Evolutionary conservation across 2,797 vertebrate genomes (phyloP), one percentile per base, ranked within the genome.

Genomic region (Sebastes trivittatus): DNA sequence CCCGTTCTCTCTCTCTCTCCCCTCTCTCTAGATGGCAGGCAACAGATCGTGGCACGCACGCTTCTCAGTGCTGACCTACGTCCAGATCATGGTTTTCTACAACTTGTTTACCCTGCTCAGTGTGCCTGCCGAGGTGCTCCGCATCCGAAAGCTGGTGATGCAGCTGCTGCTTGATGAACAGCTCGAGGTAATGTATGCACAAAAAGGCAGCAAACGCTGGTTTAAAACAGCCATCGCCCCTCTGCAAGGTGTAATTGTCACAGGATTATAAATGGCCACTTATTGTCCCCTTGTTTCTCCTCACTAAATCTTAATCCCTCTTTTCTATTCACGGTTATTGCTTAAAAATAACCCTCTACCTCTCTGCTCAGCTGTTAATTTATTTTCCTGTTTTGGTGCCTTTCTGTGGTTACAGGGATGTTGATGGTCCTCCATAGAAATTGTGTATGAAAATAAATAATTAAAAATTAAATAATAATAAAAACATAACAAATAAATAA

Each of bases 61-160:
- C 80, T 99, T 96, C 89, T 97, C 98, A 10, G 95, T 98, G 13
- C 91, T 99, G 89, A 98, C 97, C 93, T 99, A 98, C 96, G 96
- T 99, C 91, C 98, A 99, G 95, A 97, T 97, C 86, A 98, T 97
- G 96, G 98, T 99, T 66, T 99, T 99, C 95, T 98, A 99, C 95
- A 99, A 99, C 94, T 95, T 99, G 87, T 99, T 99, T 92, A 97
- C 97, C 80, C 96, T 99, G 92, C 96, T 98, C 87, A 97, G 96
- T 88, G 94, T 95, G 68, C 94, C 96, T 22, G 94, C 95, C 56
- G 96, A 97, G 61, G 97, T 99, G 76, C 94, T 94, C 81, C 94
- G 96, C 82, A 96, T 98, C 79, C 93, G 91, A 75, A 96, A 93
- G 90, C 92, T 99, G 90, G 96, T 99, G 88, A 96, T 98, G 94